These are phyloP conservation scores for Elysia crispata DNA, from an alignment of 2,888 invertebrate species.

Conservation along the genomic window DNA sequence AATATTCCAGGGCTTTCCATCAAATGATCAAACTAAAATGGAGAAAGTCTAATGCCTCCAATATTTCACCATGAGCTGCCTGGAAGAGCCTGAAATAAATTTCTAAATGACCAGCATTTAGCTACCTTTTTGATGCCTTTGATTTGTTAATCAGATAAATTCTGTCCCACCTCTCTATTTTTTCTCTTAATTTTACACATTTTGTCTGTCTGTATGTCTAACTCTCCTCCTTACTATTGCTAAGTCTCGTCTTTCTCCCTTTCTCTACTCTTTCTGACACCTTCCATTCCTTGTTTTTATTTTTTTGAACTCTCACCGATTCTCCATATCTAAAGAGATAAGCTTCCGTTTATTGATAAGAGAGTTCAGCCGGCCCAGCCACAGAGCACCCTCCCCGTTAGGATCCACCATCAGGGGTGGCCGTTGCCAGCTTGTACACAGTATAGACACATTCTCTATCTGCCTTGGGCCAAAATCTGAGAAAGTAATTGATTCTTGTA, in stretches of 20 bases:
- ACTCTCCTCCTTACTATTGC: neutral
- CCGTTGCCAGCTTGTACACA: conserved; percentile 74
- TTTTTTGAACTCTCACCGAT: conserved; percentile 62
- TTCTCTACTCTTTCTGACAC: neutral
- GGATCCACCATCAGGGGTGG: conserved; percentile 76
- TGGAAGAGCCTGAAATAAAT: too few species aligned
- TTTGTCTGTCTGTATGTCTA: neutral
- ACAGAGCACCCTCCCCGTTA: conserved; percentile 68
- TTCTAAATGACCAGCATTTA: too few species aligned
- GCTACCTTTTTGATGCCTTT: too few species aligned
- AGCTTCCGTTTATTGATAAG: conserved; percentile 64
- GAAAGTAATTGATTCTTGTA: neutral
- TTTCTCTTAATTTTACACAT: too few species aligned
- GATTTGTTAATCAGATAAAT: too few species aligned
- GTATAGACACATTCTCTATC: conserved; percentile 76
- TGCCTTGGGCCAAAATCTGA: conserved; percentile 74
- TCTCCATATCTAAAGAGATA: conserved; percentile 72
- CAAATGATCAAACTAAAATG: too few species aligned
- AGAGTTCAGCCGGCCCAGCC: conserved; percentile 66
- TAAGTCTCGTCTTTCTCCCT: neutral
- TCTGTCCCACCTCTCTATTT: too few species aligned
- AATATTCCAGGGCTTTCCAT: too few species aligned
- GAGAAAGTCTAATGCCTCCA: too few species aligned
- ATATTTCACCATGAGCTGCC: too few species aligned
- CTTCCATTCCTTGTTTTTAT: neutral